Evolutionary conservation across 2,797 vertebrate species (phyloP).

Genomic region (Diceros bicornis): DNA sequence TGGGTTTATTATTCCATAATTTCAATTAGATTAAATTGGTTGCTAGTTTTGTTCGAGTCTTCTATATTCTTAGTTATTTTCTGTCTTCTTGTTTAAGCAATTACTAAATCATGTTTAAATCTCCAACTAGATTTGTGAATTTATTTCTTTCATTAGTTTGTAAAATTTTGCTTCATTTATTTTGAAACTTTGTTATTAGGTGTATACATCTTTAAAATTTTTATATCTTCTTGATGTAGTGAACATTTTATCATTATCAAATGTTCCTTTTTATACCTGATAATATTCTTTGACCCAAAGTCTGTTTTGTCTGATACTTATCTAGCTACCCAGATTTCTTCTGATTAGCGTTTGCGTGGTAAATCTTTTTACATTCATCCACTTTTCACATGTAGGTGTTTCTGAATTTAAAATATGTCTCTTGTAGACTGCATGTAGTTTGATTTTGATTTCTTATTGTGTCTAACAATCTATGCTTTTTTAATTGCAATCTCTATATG

Average conservation of each 20-base stretch:
- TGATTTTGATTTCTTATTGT: slow-evolving; percentile 16
- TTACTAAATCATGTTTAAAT: background rate
- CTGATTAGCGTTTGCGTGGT: background rate
- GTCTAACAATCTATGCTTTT: slow-evolving; percentile 24
- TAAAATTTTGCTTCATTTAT: slow-evolving; percentile 21
- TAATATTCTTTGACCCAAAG: background rate
- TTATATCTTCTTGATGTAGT: background rate
- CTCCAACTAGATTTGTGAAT: background rate
- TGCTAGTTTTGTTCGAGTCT: background rate
- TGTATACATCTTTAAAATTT: background rate
- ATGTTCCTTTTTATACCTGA: background rate
- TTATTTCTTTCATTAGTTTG: background rate
- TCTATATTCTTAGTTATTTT: background rate
- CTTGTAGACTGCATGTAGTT: background rate
- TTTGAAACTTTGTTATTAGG: background rate
- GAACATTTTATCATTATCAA: background rate
- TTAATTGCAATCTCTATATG: background rate
- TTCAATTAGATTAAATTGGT: background rate
- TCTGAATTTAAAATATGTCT: slow-evolving; percentile 38
- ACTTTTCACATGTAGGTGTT: background rate
- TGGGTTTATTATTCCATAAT: background rate
- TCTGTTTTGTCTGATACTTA: slow-evolving; percentile 3
- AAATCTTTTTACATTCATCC: background rate
- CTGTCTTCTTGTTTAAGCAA: background rate
- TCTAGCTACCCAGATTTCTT: background rate